Conservation (phyloP, 1,140 invertebrate genomes). For the Piezodorus guildinii region DNA sequence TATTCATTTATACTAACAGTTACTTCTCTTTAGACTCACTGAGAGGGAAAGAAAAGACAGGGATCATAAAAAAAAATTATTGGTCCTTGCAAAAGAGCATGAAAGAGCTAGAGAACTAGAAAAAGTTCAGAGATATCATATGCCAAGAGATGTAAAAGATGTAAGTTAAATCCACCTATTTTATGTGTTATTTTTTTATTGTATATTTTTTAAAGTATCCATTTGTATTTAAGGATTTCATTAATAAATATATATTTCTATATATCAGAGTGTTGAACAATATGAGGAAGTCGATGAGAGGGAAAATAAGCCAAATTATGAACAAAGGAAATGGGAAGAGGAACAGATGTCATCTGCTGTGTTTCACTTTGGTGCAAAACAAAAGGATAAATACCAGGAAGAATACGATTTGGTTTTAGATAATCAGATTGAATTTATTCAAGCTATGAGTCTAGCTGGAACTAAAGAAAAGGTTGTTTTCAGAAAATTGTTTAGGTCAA, state of each 20-base stretch:
- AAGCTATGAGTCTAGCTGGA: slow-evolving; percentile 83
- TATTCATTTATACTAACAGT: too few relatives aligned
- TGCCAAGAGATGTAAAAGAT: slow-evolving; percentile 70
- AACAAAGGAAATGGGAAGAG: slow-evolving; percentile 96
- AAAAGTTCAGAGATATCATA: slow-evolving; percentile 83
- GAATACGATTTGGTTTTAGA: slow-evolving; percentile 91
- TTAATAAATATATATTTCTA: neutral
- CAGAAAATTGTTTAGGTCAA: neutral
- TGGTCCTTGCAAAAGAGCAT: slow-evolving; percentile 89
- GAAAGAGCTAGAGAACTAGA: slow-evolving; percentile 84
- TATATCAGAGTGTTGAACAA: slow-evolving; percentile 41
- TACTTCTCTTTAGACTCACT: slow-evolving; percentile 53
- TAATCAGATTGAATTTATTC: slow-evolving; percentile 95
- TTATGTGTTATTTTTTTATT: too few relatives aligned
- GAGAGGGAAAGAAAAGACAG: slow-evolving; percentile 70
- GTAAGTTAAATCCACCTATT: slow-evolving; percentile 29
- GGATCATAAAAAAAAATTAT: slow-evolving; percentile 81
- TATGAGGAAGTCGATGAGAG: slow-evolving; percentile 81
- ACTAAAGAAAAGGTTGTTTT: slow-evolving; percentile 40
- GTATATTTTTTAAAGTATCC: neutral
- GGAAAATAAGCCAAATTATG: slow-evolving; percentile 77
- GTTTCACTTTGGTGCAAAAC: slow-evolving; percentile 85
- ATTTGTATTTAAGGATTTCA: neutral
- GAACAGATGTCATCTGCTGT: slow-evolving; percentile 90
- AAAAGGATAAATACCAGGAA: slow-evolving; percentile 58